A percentile compares a stretch with the other conserved stretches of the same genome.
These are phyloP conservation scores for Gymnorhina tibicen DNA, from an alignment of 2,113 vertebrate species.

Conservation along the genomic window DNA sequence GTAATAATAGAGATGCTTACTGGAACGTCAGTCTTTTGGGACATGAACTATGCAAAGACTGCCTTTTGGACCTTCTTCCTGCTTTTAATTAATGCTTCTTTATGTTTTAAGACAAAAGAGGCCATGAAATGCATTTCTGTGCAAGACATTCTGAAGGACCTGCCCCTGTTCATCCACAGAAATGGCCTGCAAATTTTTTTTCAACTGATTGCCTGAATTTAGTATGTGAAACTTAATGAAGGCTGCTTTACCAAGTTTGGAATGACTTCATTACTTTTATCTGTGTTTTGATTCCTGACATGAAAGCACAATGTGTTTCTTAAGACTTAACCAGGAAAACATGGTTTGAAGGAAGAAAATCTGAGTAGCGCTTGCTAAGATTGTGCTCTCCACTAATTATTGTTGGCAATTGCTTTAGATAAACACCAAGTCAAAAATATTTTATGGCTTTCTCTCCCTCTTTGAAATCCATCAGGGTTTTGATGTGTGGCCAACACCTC, in stretches of 20 bases:
- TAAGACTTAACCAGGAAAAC: neutral
- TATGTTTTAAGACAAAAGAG: neutral
- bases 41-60: neutral
- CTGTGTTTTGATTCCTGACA: slow-evolving; percentile 33
- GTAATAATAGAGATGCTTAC: neutral
- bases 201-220: neutral
- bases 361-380: neutral
- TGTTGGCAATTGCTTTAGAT: slow-evolving; percentile 29
- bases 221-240: neutral
- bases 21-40: neutral
- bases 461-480: slow-evolving; percentile 38
- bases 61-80: neutral
- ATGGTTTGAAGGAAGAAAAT: neutral
- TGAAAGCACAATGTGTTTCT: slow-evolving; percentile 11
- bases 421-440: slow-evolving; percentile 25
- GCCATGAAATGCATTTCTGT: neutral
- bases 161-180: neutral
- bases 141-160: neutral
- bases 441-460: neutral
- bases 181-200: neutral
- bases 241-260: neutral
- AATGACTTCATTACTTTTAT: slow-evolving; percentile 50
- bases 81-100: neutral
- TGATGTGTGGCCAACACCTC: slow-evolving; percentile 39
- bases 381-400: slow-evolving; percentile 17